Conservation (phyloP, 1,140 invertebrate species). For the Cherax destructor region DNA sequence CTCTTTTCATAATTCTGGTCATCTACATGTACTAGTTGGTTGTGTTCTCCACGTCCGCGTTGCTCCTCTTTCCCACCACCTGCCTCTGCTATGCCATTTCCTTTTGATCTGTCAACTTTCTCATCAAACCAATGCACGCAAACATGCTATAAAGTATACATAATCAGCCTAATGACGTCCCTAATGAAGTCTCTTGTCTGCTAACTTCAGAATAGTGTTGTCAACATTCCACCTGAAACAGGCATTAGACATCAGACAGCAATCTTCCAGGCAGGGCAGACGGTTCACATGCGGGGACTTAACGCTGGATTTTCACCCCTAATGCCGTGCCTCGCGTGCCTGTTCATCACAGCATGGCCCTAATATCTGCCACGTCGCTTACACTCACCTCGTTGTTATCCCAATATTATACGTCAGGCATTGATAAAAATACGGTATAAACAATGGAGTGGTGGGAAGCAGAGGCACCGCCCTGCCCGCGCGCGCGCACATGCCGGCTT, state of each 20-base stretch:
- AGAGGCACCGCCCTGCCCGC: conserved; percentile 11
- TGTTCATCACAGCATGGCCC: neutral
- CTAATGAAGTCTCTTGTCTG: neutral
- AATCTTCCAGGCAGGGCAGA: neutral
- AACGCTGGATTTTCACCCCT: neutral
- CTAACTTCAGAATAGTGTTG: neutral
- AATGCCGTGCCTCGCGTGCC: neutral
- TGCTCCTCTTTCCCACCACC: conserved; percentile 17
- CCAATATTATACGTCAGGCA: neutral
- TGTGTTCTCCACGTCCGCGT: conserved; percentile 1
- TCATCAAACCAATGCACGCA: no score
- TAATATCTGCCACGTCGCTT: neutral
- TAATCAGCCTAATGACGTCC: no score
- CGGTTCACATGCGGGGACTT: neutral
- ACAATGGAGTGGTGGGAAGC: neutral
- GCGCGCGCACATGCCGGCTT: conserved; percentile 62
- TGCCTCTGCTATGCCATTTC: conserved; percentile 7
- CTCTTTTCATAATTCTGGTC: no score
- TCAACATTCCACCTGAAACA: neutral
- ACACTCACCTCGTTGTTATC: neutral
- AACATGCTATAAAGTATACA: no score
- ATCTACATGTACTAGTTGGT: no score
- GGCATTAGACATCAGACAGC: neutral
- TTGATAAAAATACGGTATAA: neutral
- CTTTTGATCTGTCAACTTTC: neutral